Evolutionary conservation across 1,140 invertebrate species (phyloP).

Genomic region (Apis mellifera): Amel_HAv3.1 CM009939.2:3782001-3782500

Average conservation of each 20-base stretch:
- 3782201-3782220: not conserved
- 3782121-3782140: not conserved
- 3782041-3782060: not conserved
- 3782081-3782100: not conserved
- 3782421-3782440: constrained; percentile 48
- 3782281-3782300: not conserved
- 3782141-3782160: not conserved
- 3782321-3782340: constrained; percentile 21
- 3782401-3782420: constrained; percentile 47
- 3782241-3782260: not conserved
- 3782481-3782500: no score
- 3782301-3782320: not conserved
- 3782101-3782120: not conserved
- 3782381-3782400: constrained; percentile 48
- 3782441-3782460: not conserved
- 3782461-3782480: not conserved
- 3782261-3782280: not conserved
- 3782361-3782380: constrained; percentile 39
- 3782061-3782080: not conserved
- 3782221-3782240: not conserved
- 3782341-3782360: constrained; percentile 37
- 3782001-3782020: not conserved
- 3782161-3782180: not conserved
- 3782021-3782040: no score
- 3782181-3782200: constrained; percentile 1